Percentiles rank a stretch among this genome's conserved stretches.
These are phyloP conservation scores for Tenodera sinensis DNA, from an alignment of 2,888 invertebrate species.

Conservation along the genomic window DNA sequence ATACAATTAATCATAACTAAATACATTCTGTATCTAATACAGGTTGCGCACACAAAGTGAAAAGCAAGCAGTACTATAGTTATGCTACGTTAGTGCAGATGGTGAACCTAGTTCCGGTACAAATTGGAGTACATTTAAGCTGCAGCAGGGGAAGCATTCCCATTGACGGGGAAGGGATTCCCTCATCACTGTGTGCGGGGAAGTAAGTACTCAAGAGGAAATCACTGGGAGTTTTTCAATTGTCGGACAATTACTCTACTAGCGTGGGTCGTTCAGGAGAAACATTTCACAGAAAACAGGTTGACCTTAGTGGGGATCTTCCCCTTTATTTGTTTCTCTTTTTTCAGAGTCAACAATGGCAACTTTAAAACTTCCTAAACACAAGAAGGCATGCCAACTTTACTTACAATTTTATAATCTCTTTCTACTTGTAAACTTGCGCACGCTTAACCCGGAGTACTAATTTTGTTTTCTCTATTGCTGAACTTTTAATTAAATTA, in stretches of 20 bases:
- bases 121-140: not conserved
- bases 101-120: not conserved
- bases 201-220: not conserved
- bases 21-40: too few species aligned
- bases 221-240: not conserved
- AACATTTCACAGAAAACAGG: not conserved
- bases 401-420: too few species aligned
- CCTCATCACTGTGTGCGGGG: not conserved
- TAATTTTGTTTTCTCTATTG: too few species aligned
- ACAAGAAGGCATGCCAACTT: too few species aligned
- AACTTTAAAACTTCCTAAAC: too few species aligned
- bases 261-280: not conserved
- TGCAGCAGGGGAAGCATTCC: not conserved
- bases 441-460: too few species aligned
- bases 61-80: not conserved
- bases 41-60: too few species aligned
- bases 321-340: not conserved
- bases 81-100: not conserved
- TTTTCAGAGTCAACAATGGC: too few species aligned
- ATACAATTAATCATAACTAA: too few species aligned
- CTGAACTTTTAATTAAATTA: too few species aligned
- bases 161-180: not conserved
- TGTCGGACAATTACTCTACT: not conserved
- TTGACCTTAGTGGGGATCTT: not conserved
- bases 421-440: too few species aligned